Conservation (phyloP, 1,140 invertebrate genomes). For the Sitobion miscanthi region DNA sequence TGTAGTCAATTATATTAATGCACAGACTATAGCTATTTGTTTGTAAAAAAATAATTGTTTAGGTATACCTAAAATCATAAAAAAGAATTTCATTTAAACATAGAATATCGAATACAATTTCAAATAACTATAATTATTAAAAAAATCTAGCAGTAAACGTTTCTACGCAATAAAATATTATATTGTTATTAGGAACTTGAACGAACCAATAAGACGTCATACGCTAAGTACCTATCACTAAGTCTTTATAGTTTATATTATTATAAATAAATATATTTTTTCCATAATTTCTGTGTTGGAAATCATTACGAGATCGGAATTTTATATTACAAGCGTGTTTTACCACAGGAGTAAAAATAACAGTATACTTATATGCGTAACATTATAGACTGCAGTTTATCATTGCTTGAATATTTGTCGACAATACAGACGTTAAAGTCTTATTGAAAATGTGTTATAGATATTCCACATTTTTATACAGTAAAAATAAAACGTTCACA, state of each 20-base stretch:
- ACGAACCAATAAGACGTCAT: not conserved
- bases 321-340: not conserved
- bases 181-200: not conserved
- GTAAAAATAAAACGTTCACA: not conserved
- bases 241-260: not conserved
- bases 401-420: not conserved
- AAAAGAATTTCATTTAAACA: not conserved
- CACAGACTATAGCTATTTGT: not conserved
- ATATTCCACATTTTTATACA: not conserved
- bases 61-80: no score
- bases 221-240: not conserved
- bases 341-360: not conserved
- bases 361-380: not conserved
- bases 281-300: not conserved
- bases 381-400: not conserved
- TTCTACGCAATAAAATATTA: not conserved
- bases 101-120: not conserved
- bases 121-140: not conserved
- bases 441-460: not conserved
- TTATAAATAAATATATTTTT: not conserved
- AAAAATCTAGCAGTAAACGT: not conserved
- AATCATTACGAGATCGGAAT: not conserved
- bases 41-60: not conserved
- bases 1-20: not conserved
- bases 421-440: not conserved